Evolutionary conservation across 2,797 vertebrate genomes (phyloP).

Genomic region (Trichosurus vulpecula): DNA sequence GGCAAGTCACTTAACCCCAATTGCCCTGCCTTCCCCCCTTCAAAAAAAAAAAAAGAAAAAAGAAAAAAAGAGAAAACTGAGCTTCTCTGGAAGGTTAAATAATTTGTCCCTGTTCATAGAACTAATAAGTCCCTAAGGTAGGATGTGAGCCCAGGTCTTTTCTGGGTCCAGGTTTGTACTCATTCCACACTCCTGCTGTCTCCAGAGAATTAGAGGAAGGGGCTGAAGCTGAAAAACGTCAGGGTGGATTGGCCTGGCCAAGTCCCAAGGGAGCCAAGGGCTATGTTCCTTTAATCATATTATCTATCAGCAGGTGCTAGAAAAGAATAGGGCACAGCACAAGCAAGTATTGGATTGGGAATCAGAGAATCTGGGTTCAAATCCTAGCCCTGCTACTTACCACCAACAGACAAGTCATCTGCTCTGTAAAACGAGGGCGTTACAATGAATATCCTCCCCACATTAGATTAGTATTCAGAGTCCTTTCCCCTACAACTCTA

Average conservation of each 20-base stretch:
- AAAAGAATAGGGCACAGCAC: not conserved
- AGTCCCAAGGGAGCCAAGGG: not conserved
- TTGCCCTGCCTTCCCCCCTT: too few species aligned
- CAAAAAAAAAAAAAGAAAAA: too few species aligned
- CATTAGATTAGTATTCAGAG: not conserved
- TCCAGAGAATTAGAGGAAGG: not conserved
- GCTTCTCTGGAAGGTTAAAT: not conserved
- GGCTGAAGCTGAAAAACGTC: not conserved
- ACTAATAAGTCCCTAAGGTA: not conserved
- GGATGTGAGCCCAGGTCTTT: not conserved
- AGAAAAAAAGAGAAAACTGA: not conserved
- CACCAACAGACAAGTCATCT: not conserved
- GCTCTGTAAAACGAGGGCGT: not conserved
- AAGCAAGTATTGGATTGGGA: not conserved
- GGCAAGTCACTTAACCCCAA: too few species aligned
- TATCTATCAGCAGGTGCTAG: not conserved
- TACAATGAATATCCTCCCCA: not conserved
- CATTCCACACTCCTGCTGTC: not conserved
- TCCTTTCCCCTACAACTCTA: not conserved
- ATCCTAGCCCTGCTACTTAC: not conserved
- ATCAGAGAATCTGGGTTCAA: not conserved
- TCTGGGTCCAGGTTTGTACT: not conserved
- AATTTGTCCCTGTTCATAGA: not conserved
- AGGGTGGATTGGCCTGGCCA: not conserved
- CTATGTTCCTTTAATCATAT: not conserved